These are phyloP conservation scores for Agonopterix heracliana DNA, from an alignment of 2,888 invertebrate genomes.

Conservation along the genomic window DNA sequence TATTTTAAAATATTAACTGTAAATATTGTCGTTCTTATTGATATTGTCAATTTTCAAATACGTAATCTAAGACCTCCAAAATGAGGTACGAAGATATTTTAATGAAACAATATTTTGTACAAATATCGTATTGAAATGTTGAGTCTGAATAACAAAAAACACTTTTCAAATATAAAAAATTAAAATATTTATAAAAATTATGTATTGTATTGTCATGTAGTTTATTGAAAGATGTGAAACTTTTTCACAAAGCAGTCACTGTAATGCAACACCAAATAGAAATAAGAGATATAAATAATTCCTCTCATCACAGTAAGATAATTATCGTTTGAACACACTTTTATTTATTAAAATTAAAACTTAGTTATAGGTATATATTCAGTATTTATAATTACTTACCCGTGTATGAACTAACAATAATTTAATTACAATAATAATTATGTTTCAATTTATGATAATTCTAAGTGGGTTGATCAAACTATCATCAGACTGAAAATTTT, in stretches of 20 bases:
- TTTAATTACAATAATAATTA: too few relatives aligned
- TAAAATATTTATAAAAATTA: slow-evolving; percentile 29
- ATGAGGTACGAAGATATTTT: slow-evolving; percentile 35
- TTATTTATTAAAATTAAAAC: neutral
- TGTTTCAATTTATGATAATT: too few relatives aligned
- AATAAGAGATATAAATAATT: slow-evolving; percentile 40
- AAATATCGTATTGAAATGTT: slow-evolving; percentile 58
- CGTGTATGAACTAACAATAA: too few relatives aligned
- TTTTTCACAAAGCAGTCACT: slow-evolving; percentile 47
- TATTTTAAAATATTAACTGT: slow-evolving; percentile 27
- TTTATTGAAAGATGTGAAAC: slow-evolving; percentile 43
- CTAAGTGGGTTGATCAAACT: too few relatives aligned
- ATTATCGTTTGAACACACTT: neutral
- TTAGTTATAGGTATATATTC: too few relatives aligned
- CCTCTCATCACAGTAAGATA: neutral
- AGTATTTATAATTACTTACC: too few relatives aligned
- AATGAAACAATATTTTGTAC: slow-evolving; percentile 59
- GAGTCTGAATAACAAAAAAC: slow-evolving; percentile 61
- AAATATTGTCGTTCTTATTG: slow-evolving; percentile 38
- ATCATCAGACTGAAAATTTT: too few relatives aligned
- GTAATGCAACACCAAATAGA: slow-evolving; percentile 71
- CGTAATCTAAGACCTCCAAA: slow-evolving; percentile 50
- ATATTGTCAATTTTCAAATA: slow-evolving; percentile 64
- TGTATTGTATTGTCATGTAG: slow-evolving; percentile 28
- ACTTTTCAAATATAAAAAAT: slow-evolving; percentile 47